These are phyloP conservation scores for Crotalus helleri DNA, from an alignment of 2,113 vertebrate species.

Conservation along the genomic window DNA sequence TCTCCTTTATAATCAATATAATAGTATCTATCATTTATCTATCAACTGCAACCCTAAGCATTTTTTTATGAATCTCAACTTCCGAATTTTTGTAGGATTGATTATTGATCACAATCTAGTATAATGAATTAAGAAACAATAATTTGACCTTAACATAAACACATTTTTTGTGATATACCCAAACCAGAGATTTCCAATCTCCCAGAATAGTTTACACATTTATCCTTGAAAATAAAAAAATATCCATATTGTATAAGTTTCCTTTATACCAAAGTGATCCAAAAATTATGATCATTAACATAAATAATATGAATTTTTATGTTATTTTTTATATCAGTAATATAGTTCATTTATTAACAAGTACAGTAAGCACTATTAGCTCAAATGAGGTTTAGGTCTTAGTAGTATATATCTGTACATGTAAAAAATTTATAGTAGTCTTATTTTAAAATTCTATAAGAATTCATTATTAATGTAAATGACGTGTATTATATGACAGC, in stretches of 20 bases:
- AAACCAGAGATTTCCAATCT: not conserved
- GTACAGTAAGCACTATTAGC: not conserved
- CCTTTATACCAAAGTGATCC: not conserved
- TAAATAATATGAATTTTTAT: not conserved
- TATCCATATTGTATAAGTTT: not conserved
- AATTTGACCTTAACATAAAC: not conserved
- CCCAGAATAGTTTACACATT: not conserved
- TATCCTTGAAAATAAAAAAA: not conserved
- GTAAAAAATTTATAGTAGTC: not conserved
- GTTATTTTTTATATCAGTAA: not conserved
- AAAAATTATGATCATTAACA: not conserved
- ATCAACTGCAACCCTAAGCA: not conserved
- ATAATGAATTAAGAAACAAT: not conserved
- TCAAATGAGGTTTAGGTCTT: not conserved
- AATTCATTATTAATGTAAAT: not conserved
- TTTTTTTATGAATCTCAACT: not conserved
- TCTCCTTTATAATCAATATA: conserved; percentile 17
- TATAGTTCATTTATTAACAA: not conserved
- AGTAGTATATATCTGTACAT: not conserved
- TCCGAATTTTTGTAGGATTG: not conserved
- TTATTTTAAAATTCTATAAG: not conserved
- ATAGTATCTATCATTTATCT: conserved; percentile 12
- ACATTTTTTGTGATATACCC: not conserved
- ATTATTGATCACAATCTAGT: conserved; percentile 4
- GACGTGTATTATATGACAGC: not conserved